These are phyloP conservation scores for Triops longicaudatus DNA, from an alignment of 1,140 invertebrate genomes.

Conservation along the genomic window DNA sequence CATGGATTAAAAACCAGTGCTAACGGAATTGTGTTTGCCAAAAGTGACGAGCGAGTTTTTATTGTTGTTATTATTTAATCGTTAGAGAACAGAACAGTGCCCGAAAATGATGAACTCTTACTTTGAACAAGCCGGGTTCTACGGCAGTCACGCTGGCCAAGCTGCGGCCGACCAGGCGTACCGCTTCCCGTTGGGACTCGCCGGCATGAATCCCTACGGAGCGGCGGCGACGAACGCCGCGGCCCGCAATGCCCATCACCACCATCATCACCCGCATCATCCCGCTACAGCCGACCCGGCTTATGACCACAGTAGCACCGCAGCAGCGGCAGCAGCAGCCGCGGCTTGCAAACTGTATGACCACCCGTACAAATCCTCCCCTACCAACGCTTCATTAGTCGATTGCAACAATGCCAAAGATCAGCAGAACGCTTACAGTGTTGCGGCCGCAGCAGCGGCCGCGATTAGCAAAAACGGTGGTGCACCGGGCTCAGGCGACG, in stretches of 20 bases:
- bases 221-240: slow-evolving; percentile 46
- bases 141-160: slow-evolving; percentile 67
- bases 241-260: slow-evolving; percentile 63
- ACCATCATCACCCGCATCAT: slow-evolving; percentile 53
- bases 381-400: slow-evolving; percentile 28
- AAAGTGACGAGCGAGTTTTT: neutral
- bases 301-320: slow-evolving; percentile 52
- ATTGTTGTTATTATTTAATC: neutral
- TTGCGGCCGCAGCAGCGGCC: slow-evolving; percentile 33
- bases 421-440: slow-evolving; percentile 34
- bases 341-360: slow-evolving; percentile 64
- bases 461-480: slow-evolving; percentile 51
- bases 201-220: slow-evolving; percentile 34
- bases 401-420: slow-evolving; percentile 34
- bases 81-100: neutral
- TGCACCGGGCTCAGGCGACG: slow-evolving; percentile 55
- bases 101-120: slow-evolving; percentile 78
- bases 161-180: slow-evolving; percentile 52
- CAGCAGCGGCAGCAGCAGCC: slow-evolving; percentile 69
- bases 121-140: slow-evolving; percentile 88
- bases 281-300: slow-evolving; percentile 76
- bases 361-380: slow-evolving; percentile 44
- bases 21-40: neutral
- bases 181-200: slow-evolving; percentile 63
- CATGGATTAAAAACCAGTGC: neutral